These are phyloP conservation scores for Mongoloraphidia duomilia DNA, from an alignment of 2,888 invertebrate genomes.

Conservation along the genomic window DNA sequence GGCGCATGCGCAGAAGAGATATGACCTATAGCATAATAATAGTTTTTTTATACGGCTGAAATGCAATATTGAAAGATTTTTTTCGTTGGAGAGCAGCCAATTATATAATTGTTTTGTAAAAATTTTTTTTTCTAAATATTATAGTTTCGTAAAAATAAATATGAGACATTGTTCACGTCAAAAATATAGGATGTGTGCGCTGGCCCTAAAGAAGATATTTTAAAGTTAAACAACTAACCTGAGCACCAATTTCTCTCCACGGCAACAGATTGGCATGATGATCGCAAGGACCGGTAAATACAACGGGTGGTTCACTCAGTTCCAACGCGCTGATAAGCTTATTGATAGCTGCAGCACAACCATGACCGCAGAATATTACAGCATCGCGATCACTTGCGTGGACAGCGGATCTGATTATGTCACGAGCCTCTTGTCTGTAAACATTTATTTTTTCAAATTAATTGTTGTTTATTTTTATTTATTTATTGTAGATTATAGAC, in stretches of 20 bases:
- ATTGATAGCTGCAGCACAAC: conserved; percentile 62
- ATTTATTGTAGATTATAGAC: not conserved
- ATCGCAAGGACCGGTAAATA: conserved; percentile 69
- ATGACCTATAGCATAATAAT: too few relatives aligned
- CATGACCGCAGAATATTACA: conserved; percentile 58
- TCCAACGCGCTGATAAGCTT: conserved; percentile 59
- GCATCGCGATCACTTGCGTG: conserved; percentile 71
- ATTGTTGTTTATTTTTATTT: too few relatives aligned
- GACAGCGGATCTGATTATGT: conserved; percentile 62
- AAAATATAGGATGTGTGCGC: too few relatives aligned
- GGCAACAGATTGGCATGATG: conserved; percentile 64
- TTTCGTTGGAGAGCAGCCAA: too few relatives aligned
- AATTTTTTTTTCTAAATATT: too few relatives aligned
- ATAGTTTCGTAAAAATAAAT: too few relatives aligned
- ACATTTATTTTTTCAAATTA: conserved; percentile 1
- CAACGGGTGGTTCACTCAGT: conserved; percentile 42
- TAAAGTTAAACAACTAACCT: conserved; percentile 35
- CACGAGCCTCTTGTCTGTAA: conserved; percentile 63
- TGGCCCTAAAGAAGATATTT: too few relatives aligned
- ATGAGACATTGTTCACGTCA: too few relatives aligned
- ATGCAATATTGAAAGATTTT: too few relatives aligned
- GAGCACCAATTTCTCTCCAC: conserved; percentile 67
- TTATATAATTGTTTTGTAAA: too few relatives aligned
- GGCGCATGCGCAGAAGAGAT: too few relatives aligned
- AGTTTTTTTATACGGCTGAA: too few relatives aligned